These are phyloP conservation scores for Echinarachnius parma DNA, from an alignment of 53 echinoderm and acorn worm genomes.

Conservation along the genomic window DNA sequence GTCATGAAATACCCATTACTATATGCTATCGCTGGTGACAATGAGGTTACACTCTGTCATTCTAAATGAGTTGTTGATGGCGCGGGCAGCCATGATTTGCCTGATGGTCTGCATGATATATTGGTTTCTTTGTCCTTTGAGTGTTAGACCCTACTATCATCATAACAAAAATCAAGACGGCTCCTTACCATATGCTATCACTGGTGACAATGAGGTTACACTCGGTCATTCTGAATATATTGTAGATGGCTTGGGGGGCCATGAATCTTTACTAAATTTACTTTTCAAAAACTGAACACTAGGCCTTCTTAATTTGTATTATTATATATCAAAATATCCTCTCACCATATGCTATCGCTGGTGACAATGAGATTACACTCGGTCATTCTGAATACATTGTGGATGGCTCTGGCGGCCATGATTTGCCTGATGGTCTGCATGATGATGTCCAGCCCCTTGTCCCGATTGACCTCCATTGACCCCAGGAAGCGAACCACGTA, in stretches of 20 bases:
- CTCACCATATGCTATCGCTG: conserved; percentile 62
- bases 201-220: too few species aligned
- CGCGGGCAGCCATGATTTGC: conserved; percentile 90
- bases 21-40: conserved; percentile 63
- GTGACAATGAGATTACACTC: conserved; percentile 74
- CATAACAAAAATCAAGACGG: too few species aligned
- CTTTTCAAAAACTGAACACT: conserved; percentile 58
- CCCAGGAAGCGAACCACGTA: conserved; percentile 81
- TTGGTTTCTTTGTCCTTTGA: too few species aligned
- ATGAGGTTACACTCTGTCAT: conserved; percentile 83
- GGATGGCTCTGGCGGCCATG: conserved; percentile 92
- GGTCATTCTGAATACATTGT: conserved; percentile 90
- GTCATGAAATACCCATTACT: too few species aligned
- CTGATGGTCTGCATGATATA: conserved; percentile 88
- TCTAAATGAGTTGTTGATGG: conserved; percentile 87
- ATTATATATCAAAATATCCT: too few species aligned
- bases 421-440: conserved; percentile 87
- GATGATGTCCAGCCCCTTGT: conserved; percentile 76
- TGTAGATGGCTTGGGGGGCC: too few species aligned
- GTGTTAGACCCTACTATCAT: too few species aligned
- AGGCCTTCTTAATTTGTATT: conserved; percentile 57
- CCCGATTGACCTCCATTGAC: conserved; percentile 79
- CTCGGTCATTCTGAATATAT: too few species aligned
- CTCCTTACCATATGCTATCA: too few species aligned
- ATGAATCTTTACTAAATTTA: conserved; percentile 60